Evolutionary conservation across 1,140 invertebrate genomes (phyloP), one percentile per base, ranked within the genome.

Genomic region (Orchesella cincta): DNA sequence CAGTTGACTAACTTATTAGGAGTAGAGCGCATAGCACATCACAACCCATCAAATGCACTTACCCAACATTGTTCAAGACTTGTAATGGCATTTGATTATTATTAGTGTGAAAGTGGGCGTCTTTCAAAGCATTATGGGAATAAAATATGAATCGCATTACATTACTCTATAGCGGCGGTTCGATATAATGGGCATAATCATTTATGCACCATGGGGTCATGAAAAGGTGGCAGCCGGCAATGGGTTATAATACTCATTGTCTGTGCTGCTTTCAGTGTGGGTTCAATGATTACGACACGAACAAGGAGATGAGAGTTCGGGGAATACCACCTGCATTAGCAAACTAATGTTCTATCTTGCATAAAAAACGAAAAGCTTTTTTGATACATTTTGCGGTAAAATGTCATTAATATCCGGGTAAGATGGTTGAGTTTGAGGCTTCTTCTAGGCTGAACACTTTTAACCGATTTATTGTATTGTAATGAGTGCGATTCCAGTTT

Each of bases 131-230:
- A n/a, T 57, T 57, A 57, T 57, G 52, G 23, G 52, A 57, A 57
- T 57, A 57, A 57, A 57, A 57, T 57, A 57, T 57, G 52, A 57
- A 57, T 57, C 14, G 23, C 52, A 57, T 57, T 57, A 57, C 52
- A 57, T 57, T 57, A 57, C 52, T 14, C 5, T 57, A 20, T 8
- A 46, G 20, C 8, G 23, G 12, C 23, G 52, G 14, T 57, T n/a
- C 14, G 3, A 57, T n/a, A 57, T 57, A 57, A 57, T 57, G 52
- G 52, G 52, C 52, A 57, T n/a, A n/a, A n/a, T 57, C 52, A 23
- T 57, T 57, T 57, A 26, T 57, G 52, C 52, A 57, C 52, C 52
- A 26, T n/a, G 23, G 52, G 52, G 23, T 57, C 52, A 57, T 57
- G 52, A 57, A 57, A 57, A 57, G 52, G 52, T 57, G 52, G 52